Evolutionary conservation across 2,888 invertebrate species (phyloP).

Genomic region (Dilophus febrilis): DNA sequence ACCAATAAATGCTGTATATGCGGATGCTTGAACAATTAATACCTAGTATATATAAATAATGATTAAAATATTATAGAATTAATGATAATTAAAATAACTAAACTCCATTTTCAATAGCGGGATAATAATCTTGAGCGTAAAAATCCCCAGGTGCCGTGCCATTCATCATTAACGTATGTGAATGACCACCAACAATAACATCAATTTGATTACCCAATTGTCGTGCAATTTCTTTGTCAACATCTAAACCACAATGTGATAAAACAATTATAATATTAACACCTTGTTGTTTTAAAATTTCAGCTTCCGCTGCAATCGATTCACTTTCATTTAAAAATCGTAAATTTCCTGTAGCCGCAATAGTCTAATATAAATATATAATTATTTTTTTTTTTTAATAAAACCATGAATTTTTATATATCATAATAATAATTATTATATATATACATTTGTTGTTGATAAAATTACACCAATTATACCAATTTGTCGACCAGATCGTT

Average conservation of each 20-base stretch:
- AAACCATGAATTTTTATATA: neutral
- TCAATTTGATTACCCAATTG: slow-evolving; percentile 58
- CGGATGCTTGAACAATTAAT: slow-evolving; percentile 77
- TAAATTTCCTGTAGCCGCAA: neutral
- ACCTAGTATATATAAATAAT: slow-evolving; percentile 27
- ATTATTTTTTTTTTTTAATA: too few species aligned
- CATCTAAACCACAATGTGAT: slow-evolving; percentile 70
- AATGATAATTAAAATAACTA: slow-evolving; percentile 30
- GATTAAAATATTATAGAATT: neutral
- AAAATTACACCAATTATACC: slow-evolving; percentile 79
- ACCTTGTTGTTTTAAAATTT: slow-evolving; percentile 41
- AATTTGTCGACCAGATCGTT: slow-evolving; percentile 44
- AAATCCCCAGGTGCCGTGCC: slow-evolving; percentile 54
- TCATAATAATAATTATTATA: too few species aligned
- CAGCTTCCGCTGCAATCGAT: slow-evolving; percentile 35
- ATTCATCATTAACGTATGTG: slow-evolving; percentile 76
- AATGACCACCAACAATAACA: slow-evolving; percentile 79
- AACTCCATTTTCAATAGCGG: slow-evolving; percentile 37
- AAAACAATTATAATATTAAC: slow-evolving; percentile 72
- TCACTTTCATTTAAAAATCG: too few species aligned
- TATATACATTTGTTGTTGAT: slow-evolving; percentile 37
- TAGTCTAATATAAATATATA: too few species aligned
- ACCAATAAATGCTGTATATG: slow-evolving; percentile 82
- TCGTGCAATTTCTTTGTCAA: slow-evolving; percentile 59
- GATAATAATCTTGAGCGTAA: slow-evolving; percentile 54